These are phyloP conservation scores for Lasiurus borealis DNA, from an alignment of 2,113 vertebrate species.

Conservation along the genomic window DNA sequence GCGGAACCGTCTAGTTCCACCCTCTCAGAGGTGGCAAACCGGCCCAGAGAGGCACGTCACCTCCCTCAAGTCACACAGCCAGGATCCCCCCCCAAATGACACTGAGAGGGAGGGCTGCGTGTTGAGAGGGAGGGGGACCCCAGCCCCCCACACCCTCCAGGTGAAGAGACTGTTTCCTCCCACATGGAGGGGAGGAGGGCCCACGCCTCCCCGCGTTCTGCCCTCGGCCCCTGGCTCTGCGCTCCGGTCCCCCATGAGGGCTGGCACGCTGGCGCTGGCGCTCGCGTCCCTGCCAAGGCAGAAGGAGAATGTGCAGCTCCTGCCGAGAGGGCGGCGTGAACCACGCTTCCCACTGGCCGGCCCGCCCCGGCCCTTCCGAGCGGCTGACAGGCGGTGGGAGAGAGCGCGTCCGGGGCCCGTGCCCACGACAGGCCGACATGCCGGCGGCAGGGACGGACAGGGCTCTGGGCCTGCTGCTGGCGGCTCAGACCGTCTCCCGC, in stretches of 20 bases:
- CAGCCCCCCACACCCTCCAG: too few relatives aligned
- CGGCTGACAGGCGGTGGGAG: slow-evolving; percentile 18
- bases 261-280: slow-evolving; percentile 46
- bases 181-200: too few relatives aligned
- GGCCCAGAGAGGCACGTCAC: background rate
- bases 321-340: slow-evolving; percentile 65
- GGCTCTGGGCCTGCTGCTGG: background rate
- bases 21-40: background rate
- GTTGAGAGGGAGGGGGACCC: too few relatives aligned
- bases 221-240: slow-evolving; percentile 67
- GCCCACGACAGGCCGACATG: background rate
- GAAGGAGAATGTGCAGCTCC: slow-evolving; percentile 73
- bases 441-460: background rate
- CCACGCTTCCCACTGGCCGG: background rate
- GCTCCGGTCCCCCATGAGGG: slow-evolving; percentile 56
- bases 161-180: too few relatives aligned
- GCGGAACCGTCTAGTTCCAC: background rate
- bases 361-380: background rate
- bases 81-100: background rate
- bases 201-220: slow-evolving; percentile 62
- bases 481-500: background rate
- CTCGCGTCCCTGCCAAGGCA: slow-evolving; percentile 78
- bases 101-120: too few relatives aligned
- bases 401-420: background rate
- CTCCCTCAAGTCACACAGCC: background rate